Percentiles rank a stretch among this genome's conserved stretches.
Evolutionary conservation across 2,113 vertebrate genomes (phyloP).

Genomic region (Pelecanoides urinatrix): DNA sequence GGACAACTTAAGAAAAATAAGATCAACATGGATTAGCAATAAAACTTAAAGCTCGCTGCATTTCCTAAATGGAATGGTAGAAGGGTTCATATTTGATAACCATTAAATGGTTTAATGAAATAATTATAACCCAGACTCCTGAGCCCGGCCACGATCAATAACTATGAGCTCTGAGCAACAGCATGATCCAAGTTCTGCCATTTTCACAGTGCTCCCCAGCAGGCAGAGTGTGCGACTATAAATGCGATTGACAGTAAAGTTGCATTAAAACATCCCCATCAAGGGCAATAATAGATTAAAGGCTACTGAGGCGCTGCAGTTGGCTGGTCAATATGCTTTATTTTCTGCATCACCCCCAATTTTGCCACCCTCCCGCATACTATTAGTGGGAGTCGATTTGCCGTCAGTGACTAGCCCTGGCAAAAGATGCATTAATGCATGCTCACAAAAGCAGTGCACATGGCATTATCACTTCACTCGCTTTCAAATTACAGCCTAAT

Average conservation of each 20-base stretch:
- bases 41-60: not conserved
- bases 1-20: not conserved
- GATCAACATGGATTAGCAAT: not conserved
- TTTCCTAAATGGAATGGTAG: not conserved
- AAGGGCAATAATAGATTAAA: conserved; percentile 90
- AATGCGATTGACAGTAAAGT: conserved; percentile 75
- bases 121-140: conserved; percentile 75
- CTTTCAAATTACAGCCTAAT: conserved; percentile 90
- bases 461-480: conserved; percentile 87
- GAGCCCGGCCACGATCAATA: conserved; percentile 69
- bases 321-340: conserved; percentile 88
- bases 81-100: conserved; percentile 78
- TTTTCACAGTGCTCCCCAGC: conserved; percentile 69
- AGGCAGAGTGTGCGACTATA: conserved; percentile 54
- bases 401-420: conserved; percentile 83
- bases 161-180: conserved; percentile 61
- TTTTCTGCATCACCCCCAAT: conserved; percentile 75
- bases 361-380: conserved; percentile 70
- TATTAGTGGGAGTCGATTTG: conserved; percentile 86
- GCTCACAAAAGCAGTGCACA: conserved; percentile 87
- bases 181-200: conserved; percentile 1
- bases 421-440: conserved; percentile 88
- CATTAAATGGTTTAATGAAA: conserved; percentile 79
- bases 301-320: conserved; percentile 82
- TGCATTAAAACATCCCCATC: conserved; percentile 90